Conservation (phyloP, 2,888 invertebrate species). For the Leptopilina syphax region DNA sequence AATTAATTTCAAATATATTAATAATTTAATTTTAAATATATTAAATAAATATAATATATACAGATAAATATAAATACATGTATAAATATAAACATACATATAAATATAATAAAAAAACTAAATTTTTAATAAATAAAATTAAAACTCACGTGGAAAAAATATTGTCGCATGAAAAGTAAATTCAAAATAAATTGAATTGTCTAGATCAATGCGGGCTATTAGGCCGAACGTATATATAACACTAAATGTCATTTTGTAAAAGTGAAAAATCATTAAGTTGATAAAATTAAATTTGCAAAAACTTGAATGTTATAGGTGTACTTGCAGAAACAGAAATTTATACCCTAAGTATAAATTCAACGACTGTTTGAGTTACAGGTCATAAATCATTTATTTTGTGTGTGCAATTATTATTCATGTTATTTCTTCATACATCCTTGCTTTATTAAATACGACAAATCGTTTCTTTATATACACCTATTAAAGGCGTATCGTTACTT, state of each 20-base stretch:
- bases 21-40: too few relatives aligned
- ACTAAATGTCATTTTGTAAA: background rate
- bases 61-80: too few relatives aligned
- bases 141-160: background rate
- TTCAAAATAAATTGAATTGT: background rate
- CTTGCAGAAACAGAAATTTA: background rate
- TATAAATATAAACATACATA: too few relatives aligned
- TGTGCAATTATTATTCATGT: slow-evolving; percentile 24
- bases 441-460: slow-evolving; percentile 28
- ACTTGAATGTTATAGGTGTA: background rate
- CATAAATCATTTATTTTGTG: slow-evolving; percentile 13
- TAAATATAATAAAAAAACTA: too few relatives aligned
- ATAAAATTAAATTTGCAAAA: background rate
- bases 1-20: too few relatives aligned
- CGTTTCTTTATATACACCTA: slow-evolving; percentile 5
- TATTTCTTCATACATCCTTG: slow-evolving; percentile 28
- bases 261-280: slow-evolving; percentile 2
- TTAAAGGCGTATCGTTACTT: slow-evolving; percentile 2
- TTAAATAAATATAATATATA: too few relatives aligned
- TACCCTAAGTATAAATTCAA: background rate
- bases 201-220: background rate
- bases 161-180: background rate
- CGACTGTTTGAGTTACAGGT: background rate
- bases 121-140: background rate
- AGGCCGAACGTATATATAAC: background rate